Evolutionary conservation across 2,113 vertebrate species (phyloP).

Genomic region (Isichthys henryi): DNA sequence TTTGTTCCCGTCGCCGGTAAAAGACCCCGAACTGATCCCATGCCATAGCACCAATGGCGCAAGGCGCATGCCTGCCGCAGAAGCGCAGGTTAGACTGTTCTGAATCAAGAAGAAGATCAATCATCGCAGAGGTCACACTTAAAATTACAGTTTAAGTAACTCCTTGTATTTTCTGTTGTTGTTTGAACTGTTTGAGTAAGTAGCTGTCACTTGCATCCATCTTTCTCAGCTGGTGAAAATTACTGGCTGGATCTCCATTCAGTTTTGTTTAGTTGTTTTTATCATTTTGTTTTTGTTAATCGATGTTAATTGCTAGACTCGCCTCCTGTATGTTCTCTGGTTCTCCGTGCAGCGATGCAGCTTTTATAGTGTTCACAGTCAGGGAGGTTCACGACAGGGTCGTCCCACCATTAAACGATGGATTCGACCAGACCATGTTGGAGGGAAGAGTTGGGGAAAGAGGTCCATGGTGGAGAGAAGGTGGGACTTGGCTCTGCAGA

Average conservation of each 20-base stretch:
- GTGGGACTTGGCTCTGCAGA: background rate
- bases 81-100: slow-evolving; percentile 3
- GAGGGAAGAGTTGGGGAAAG: background rate
- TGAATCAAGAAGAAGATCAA: slow-evolving; percentile 19
- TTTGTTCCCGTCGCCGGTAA: background rate
- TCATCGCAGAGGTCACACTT: background rate
- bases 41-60: background rate
- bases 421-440: background rate
- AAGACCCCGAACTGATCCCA: background rate
- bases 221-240: background rate
- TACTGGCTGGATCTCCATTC: background rate
- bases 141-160: slow-evolving; percentile 10
- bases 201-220: background rate
- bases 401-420: background rate
- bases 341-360: background rate
- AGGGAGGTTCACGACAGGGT: background rate
- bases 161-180: background rate
- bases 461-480: background rate
- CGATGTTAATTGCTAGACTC: slow-evolving; percentile 14
- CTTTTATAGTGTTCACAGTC: background rate
- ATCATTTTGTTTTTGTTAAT: background rate
- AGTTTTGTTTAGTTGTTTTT: slow-evolving; percentile 1
- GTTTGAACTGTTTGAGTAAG: background rate
- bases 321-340: slow-evolving; percentile 13
- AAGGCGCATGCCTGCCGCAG: background rate